These are phyloP conservation scores for Cynocephalus volans DNA, from an alignment of 2,113 vertebrate species.

Conservation along the genomic window DNA sequence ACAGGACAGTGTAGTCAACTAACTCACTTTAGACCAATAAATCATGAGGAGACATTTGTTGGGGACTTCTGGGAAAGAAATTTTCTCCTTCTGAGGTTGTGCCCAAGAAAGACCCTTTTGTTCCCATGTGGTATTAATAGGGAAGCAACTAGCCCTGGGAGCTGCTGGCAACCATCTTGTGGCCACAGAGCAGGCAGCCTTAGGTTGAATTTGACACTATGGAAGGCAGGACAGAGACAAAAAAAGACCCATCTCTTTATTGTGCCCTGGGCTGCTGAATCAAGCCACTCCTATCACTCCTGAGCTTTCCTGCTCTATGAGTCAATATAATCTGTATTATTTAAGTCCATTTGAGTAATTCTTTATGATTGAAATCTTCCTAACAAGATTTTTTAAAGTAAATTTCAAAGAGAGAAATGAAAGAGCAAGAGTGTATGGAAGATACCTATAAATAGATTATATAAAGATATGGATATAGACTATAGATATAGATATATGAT, in stretches of 20 bases:
- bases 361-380: background rate
- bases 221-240: background rate
- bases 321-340: background rate
- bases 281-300: background rate
- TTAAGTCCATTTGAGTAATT: background rate
- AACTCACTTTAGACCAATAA: background rate
- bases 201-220: background rate
- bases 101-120: background rate
- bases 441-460: background rate
- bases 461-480: background rate
- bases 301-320: background rate
- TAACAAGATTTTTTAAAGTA: background rate
- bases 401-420: constrained; percentile 47
- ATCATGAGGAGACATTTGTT: background rate
- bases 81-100: background rate
- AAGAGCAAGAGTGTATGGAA: background rate
- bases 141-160: background rate
- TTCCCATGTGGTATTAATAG: background rate
- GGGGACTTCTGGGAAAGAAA: background rate
- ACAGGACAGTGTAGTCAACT: background rate
- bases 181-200: background rate
- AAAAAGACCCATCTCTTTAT: background rate
- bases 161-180: background rate
- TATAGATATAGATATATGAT: background rate
- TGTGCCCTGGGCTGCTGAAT: background rate